Percentiles rank a stretch among this genome's conserved stretches.
These are phyloP conservation scores for Drosophila sordidapex DNA, from an alignment of 2,888 invertebrate genomes.

Conservation along the genomic window DNA sequence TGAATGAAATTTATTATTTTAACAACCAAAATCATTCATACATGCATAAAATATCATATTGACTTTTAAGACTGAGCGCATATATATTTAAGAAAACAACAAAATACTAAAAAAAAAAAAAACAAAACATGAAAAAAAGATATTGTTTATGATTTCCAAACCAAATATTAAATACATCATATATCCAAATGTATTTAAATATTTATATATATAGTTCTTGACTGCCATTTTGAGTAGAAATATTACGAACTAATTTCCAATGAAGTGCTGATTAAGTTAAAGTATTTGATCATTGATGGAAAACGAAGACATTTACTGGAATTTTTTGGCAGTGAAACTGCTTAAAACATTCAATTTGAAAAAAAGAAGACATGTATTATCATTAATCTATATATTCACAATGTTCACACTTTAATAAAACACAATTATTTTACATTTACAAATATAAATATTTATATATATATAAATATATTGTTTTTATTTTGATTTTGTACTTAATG, in stretches of 20 bases:
- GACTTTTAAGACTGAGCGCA: conserved; percentile 69
- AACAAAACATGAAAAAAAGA: conserved; percentile 2
- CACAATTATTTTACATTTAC: conserved; percentile 49
- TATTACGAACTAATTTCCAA: conserved; percentile 23
- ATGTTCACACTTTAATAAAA: conserved; percentile 63
- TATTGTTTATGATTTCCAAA: conserved; percentile 54
- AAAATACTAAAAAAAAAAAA: conserved; percentile 36
- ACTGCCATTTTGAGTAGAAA: conserved; percentile 24
- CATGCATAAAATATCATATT: conserved; percentile 28
- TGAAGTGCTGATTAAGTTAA: conserved; percentile 10
- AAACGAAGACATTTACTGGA: conserved; percentile 39
- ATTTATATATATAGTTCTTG: conserved; percentile 24
- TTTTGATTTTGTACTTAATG: conserved; percentile 68
- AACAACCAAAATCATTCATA: conserved; percentile 26
- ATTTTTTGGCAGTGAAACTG: conserved; percentile 66
- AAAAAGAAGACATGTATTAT: conserved; percentile 52
- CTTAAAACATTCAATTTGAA: conserved; percentile 28
- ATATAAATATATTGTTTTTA: conserved; percentile 38
- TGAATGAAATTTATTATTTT: conserved; percentile 26
- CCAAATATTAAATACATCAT: conserved; percentile 60
- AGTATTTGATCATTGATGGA: conserved; percentile 7
- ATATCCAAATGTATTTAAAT: conserved; percentile 55
- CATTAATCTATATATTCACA: conserved; percentile 31
- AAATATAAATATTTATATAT: conserved; percentile 54
- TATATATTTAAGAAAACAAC: conserved; percentile 43